A percentile compares a stretch with the other conserved stretches of the same genome.
These are phyloP conservation scores for Vanessa atalanta DNA, from an alignment of 1,140 invertebrate genomes.

Conservation along the genomic window DNA sequence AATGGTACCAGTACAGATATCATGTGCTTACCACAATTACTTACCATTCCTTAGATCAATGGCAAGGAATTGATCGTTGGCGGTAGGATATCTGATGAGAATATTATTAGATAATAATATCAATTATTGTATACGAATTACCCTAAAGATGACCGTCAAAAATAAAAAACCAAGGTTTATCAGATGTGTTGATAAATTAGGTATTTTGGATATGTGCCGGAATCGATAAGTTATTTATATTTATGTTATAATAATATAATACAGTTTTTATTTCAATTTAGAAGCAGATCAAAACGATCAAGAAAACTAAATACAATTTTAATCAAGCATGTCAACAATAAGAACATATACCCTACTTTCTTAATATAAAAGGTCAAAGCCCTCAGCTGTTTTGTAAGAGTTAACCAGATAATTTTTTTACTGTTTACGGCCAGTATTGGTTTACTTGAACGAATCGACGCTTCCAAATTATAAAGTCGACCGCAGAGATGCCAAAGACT, in stretches of 20 bases:
- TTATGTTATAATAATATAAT: not conserved
- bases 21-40: too few relatives aligned
- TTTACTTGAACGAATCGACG: constrained; percentile 19
- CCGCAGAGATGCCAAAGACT: not conserved
- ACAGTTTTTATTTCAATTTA: not conserved
- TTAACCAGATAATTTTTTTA: constrained; percentile 58
- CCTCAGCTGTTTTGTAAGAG: constrained; percentile 48
- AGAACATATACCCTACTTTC: constrained; percentile 33
- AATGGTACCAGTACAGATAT: too few relatives aligned
- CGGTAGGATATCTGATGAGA: too few relatives aligned
- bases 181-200: too few relatives aligned
- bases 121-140: too few relatives aligned
- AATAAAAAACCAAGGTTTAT: too few relatives aligned
- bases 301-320: not conserved
- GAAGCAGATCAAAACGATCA: not conserved
- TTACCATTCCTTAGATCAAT: too few relatives aligned
- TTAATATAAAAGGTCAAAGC: constrained; percentile 44
- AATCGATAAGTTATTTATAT: too few relatives aligned
- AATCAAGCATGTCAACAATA: constrained; percentile 7
- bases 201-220: too few relatives aligned
- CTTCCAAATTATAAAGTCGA: constrained; percentile 9
- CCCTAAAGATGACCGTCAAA: too few relatives aligned
- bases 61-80: too few relatives aligned
- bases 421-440: constrained; percentile 39
- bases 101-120: too few relatives aligned